Conservation (phyloP, 2,888 invertebrate species). For the Prenolepis imparis region DNA sequence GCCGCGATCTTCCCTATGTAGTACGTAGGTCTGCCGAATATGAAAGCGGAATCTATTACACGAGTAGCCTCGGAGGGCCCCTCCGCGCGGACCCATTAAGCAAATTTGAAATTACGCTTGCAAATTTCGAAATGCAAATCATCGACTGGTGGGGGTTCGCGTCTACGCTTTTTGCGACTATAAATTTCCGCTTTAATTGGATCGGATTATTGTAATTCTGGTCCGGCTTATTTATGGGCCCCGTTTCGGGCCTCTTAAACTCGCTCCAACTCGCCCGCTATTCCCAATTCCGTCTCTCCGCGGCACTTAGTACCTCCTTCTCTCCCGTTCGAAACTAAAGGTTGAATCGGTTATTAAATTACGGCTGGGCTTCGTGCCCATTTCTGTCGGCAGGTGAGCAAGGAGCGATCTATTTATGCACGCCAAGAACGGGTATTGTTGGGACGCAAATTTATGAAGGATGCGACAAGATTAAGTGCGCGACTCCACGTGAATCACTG, state of each 20-base stretch:
- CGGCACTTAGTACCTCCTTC: constrained; percentile 61
- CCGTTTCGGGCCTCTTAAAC: constrained; percentile 72
- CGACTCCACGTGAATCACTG: neutral
- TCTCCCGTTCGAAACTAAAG: constrained; percentile 72
- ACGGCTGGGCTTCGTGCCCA: constrained; percentile 74
- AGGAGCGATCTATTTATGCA: constrained; percentile 73
- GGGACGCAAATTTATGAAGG: constrained; percentile 69
- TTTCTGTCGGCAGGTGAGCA: constrained; percentile 77
- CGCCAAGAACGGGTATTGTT: constrained; percentile 71
- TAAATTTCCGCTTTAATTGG: constrained; percentile 85
- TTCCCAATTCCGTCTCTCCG: constrained; percentile 50
- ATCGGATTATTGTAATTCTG: constrained; percentile 84
- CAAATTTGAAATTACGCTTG: constrained; percentile 83
- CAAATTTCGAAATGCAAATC: constrained; percentile 84
- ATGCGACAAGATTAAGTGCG: constrained; percentile 10
- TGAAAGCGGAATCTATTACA: constrained; percentile 81
- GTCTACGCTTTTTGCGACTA: constrained; percentile 80
- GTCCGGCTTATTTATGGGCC: constrained; percentile 81
- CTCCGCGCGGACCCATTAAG: constrained; percentile 72
- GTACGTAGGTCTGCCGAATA: constrained; percentile 68
- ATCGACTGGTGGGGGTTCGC: constrained; percentile 53
- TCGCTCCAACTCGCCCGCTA: constrained; percentile 56
- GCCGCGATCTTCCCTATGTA: constrained; percentile 55
- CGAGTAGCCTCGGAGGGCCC: constrained; percentile 53
- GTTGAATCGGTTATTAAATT: constrained; percentile 82